A percentile compares a stretch with the other conserved stretches of the same genome.
Conservation (phyloP, 2,888 invertebrate genomes). For the Heliconius ethilla region DNA sequence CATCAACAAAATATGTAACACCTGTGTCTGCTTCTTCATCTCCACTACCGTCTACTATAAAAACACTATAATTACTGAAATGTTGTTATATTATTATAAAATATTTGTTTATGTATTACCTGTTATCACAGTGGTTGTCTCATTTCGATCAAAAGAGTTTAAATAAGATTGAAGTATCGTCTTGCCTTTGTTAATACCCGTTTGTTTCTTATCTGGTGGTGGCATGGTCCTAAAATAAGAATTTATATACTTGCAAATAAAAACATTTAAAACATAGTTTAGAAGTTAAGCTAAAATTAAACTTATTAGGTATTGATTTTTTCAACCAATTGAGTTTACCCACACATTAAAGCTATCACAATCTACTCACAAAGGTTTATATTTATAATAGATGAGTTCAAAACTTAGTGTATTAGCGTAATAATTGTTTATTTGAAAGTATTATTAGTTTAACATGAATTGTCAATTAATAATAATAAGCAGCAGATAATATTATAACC, state of each 20-base stretch:
- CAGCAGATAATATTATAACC: background rate
- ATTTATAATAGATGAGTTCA: background rate
- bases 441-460: background rate
- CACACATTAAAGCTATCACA: background rate
- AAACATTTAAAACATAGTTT: background rate
- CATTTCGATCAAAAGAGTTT: constrained; percentile 90
- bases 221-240: constrained; percentile 55
- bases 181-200: constrained; percentile 60
- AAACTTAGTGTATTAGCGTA: background rate
- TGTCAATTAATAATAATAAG: background rate
- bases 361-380: background rate
- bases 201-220: constrained; percentile 54
- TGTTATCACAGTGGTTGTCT: constrained; percentile 67
- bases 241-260: background rate
- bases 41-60: constrained; percentile 45
- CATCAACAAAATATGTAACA: constrained; percentile 91
- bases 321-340: background rate
- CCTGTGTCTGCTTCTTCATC: constrained; percentile 60
- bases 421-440: background rate
- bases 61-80: constrained; percentile 11
- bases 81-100: constrained; percentile 6
- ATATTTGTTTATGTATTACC: constrained; percentile 54
- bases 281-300: background rate
- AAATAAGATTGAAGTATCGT: constrained; percentile 90
- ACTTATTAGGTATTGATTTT: constrained; percentile 5